Evolutionary conservation across 2,888 invertebrate species (phyloP), one percentile per base, ranked within the genome.

Genomic region (Andrena marginata): DNA sequence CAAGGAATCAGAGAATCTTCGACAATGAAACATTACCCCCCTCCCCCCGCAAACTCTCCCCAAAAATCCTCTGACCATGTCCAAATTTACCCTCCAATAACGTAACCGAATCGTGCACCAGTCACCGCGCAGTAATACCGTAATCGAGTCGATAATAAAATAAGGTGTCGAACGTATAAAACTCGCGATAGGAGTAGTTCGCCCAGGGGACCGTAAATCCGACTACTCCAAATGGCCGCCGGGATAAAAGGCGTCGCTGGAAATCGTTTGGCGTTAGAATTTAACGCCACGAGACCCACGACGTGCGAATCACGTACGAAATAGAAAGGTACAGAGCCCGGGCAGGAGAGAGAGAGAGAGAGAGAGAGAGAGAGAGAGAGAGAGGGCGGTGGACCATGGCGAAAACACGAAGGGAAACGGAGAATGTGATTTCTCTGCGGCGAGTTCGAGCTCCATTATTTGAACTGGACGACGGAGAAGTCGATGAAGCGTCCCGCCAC

Each of bases 401-500:
- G 62, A 8, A 54, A 48, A 33, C 20, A 51, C 20, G 3, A 51
- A 7, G 10, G 49, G 8, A 13, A 8, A 54, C 8, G 35, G 33
- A 59, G 56, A 63, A 82, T 60, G 79, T 75, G 85, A 80, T 80
- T 70, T 68, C 42, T 68, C 42, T 70, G 51, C 67, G 49, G 54
- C n/a, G 65, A 74, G 49, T 54, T 51, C 20, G 33, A 49, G 51
- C 59, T 31, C 60, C 62, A 81, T 89, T 89, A 85, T 89, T 86
- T 78, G 85, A 70, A 77, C 54, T 42, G 56, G 65, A 54, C 60
- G 64, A 70, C 49, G 35, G 33, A 26, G 59, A 54, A 65, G 59
- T 54, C 65, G 75, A 79, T 63, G 71, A 77, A 51, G 63, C 42
- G 56, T 62, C 20, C 64, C 49, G n/a, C 31, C 49, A 42, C 29